phyloP scores from a whole-genome alignment of 1,140 invertebrate species.

The Anagrus nilaparvatae region DNA sequence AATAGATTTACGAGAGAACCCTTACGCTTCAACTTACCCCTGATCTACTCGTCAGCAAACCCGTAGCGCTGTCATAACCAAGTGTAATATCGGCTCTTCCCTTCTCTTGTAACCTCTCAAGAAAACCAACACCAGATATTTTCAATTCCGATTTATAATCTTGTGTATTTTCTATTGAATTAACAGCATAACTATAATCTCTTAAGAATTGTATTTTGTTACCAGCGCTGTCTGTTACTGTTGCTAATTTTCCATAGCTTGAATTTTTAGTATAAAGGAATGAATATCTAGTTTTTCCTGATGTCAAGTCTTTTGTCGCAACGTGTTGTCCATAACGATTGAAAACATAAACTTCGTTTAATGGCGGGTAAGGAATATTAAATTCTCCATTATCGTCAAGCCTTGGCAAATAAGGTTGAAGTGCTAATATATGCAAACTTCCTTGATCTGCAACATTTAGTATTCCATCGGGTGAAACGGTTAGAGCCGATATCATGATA shows the following conservation, averaged over 20 bases:
- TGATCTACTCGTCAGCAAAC: conserved; percentile 67
- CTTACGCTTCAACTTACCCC: conserved; percentile 52
- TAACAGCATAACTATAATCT: conserved; percentile 81
- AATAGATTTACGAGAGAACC: too few species aligned
- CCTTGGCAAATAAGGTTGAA: conserved; percentile 81
- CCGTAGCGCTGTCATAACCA: conserved; percentile 74
- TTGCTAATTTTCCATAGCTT: conserved; percentile 86
- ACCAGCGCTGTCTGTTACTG: conserved; percentile 83
- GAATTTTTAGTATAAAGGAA: conserved; percentile 96
- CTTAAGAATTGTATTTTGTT: conserved; percentile 87
- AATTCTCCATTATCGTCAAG: conserved; percentile 87
- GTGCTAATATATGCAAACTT: conserved; percentile 75
- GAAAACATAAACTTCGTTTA: conserved; percentile 90
- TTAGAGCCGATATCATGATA: conserved; percentile 82
- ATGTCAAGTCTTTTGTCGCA: conserved; percentile 84
- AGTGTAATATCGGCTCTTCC: conserved; percentile 71
- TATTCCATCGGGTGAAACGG: conserved; percentile 87
- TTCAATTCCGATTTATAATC: conserved; percentile 84
- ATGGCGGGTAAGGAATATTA: conserved; percentile 81
- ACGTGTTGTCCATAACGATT: conserved; percentile 91
- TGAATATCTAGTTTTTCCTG: conserved; percentile 83
- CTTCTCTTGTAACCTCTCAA: conserved; percentile 72
- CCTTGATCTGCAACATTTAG: conserved; percentile 92
- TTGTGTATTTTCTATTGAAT: conserved; percentile 88
- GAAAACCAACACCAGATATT: conserved; percentile 76